Percentiles rank a stretch among this genome's conserved stretches.
Conservation (phyloP, 2,888 invertebrate species). For the Homarus gammarus region DNA sequence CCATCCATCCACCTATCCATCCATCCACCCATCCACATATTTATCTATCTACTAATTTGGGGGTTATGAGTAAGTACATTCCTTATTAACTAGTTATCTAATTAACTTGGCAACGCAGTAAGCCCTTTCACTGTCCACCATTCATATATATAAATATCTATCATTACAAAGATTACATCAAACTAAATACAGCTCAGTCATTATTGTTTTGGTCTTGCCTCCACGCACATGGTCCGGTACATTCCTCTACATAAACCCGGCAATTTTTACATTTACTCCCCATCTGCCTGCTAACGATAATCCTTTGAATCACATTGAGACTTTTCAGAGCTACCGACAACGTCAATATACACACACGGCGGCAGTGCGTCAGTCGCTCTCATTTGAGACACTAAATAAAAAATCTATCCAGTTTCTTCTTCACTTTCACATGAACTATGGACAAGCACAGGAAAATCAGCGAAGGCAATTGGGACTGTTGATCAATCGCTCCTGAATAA, state of each 20-base stretch:
- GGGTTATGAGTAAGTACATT: too few species aligned
- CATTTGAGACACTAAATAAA: neutral
- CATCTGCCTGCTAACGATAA: neutral
- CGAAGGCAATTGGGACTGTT: neutral
- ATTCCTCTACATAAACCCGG: neutral
- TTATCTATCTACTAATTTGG: too few species aligned
- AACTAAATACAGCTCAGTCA: too few species aligned
- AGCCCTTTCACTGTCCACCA: too few species aligned
- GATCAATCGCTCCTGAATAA: constrained; percentile 32
- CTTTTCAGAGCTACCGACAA: constrained; percentile 27
- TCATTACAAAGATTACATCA: too few species aligned
- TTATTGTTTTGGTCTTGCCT: too few species aligned
- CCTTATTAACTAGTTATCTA: too few species aligned
- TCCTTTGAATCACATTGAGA: neutral
- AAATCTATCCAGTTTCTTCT: neutral
- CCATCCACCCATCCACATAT: too few species aligned
- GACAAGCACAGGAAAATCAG: constrained; percentile 16
- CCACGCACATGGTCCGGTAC: too few species aligned
- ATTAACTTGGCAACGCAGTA: too few species aligned
- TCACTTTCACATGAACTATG: constrained; percentile 38
- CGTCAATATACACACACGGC: neutral
- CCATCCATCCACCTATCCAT: too few species aligned
- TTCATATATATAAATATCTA: too few species aligned
- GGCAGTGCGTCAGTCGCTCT: neutral
- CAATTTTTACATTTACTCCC: neutral